phyloP scores from a whole-genome alignment of 1,140 invertebrate species.

The Zaprionus inermis region DNA sequence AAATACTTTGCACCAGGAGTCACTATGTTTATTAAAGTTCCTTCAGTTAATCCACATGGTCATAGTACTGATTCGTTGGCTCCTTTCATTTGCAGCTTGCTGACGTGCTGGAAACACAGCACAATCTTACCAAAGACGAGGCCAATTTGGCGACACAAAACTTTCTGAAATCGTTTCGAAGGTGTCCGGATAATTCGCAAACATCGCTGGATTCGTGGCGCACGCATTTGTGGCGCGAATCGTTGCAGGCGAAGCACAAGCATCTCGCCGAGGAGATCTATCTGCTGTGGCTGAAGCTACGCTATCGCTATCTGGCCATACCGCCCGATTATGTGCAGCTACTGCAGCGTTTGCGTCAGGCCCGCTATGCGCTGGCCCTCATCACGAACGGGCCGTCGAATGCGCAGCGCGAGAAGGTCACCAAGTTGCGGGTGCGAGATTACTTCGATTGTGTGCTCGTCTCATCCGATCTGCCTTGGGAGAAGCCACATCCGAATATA shows the following conservation, averaged over 20 bases:
- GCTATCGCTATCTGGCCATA: conserved; percentile 89
- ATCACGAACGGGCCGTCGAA: conserved; percentile 93
- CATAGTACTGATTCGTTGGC: no score
- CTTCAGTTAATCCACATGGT: no score
- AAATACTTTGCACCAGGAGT: no score
- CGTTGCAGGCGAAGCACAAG: conserved; percentile 89
- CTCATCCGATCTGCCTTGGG: conserved; percentile 92
- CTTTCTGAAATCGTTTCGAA: conserved; percentile 90
- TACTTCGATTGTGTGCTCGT: conserved; percentile 92
- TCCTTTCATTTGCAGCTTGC: conserved; percentile 86
- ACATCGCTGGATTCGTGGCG: conserved; percentile 91
- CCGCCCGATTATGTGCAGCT: conserved; percentile 87
- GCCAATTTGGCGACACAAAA: conserved; percentile 87
- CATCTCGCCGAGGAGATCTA: conserved; percentile 89
- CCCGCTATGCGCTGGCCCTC: conserved; percentile 90
- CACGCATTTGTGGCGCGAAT: conserved; percentile 89
- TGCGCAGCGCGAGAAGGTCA: conserved; percentile 94
- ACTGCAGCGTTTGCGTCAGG: conserved; percentile 86
- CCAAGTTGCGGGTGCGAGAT: conserved; percentile 87
- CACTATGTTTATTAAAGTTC: no score
- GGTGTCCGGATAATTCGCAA: conserved; percentile 90
- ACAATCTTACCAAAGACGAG: conserved; percentile 87
- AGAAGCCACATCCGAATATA: conserved; percentile 92
- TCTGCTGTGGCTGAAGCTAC: conserved; percentile 89
- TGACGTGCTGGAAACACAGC: conserved; percentile 88